phyloP scores from a whole-genome alignment of 1,140 invertebrate species.

The Hylaeus volcanicus region DNA sequence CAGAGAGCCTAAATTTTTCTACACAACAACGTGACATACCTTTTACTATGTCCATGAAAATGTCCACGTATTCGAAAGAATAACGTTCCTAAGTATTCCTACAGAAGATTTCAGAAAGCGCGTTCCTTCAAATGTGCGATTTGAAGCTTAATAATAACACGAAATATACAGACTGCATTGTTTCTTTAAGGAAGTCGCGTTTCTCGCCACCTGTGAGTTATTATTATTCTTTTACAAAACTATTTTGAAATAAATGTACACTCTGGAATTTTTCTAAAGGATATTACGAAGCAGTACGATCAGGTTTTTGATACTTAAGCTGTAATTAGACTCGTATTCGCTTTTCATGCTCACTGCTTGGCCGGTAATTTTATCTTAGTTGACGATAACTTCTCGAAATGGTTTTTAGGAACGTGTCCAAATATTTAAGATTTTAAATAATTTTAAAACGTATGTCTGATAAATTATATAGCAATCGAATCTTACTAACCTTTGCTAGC shows the following conservation, averaged over 20 bases:
- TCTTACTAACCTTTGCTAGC: background rate
- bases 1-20: slow-evolving; percentile 66
- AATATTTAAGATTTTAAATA: background rate
- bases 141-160: slow-evolving; percentile 27
- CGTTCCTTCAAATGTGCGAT: slow-evolving; percentile 51
- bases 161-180: slow-evolving; percentile 37
- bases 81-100: slow-evolving; percentile 51
- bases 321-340: slow-evolving; percentile 43
- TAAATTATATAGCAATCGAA: background rate
- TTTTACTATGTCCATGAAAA: slow-evolving; percentile 41
- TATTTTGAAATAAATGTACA: slow-evolving; percentile 4
- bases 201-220: background rate
- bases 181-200: background rate
- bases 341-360: background rate
- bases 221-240: slow-evolving; percentile 18
- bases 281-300: slow-evolving; percentile 22
- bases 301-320: slow-evolving; percentile 35
- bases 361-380: background rate
- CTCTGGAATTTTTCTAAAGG: slow-evolving; percentile 27
- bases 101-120: slow-evolving; percentile 38
- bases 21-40: slow-evolving; percentile 33
- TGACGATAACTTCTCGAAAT: background rate
- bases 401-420: background rate
- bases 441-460: background rate
- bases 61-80: slow-evolving; percentile 37